Percentiles rank a stretch among this genome's conserved stretches.
These are phyloP conservation scores for Vultur gryphus DNA, from an alignment of 2,797 vertebrate genomes.

Conservation along the genomic window DNA sequence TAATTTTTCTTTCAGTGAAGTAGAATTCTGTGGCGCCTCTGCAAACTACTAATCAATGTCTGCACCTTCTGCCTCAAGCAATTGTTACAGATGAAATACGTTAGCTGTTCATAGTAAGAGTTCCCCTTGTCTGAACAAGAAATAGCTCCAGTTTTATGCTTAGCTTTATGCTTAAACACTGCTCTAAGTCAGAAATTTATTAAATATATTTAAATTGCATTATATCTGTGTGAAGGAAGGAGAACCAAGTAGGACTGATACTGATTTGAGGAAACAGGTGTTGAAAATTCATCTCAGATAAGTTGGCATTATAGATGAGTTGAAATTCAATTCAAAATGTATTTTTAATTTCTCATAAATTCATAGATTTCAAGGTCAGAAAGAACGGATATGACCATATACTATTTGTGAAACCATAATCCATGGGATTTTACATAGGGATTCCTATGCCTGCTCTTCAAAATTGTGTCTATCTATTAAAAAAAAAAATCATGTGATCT, in stretches of 20 bases:
- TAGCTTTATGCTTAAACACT: slow-evolving; percentile 33
- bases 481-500: not conserved
- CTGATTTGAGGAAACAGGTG: not conserved
- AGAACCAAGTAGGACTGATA: not conserved
- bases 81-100: slow-evolving; percentile 1
- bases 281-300: not conserved
- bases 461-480: not conserved
- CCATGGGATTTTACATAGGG: not conserved
- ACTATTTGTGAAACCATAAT: not conserved
- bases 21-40: slow-evolving; percentile 39
- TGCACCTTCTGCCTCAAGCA: slow-evolving; percentile 39
- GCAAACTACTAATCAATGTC: slow-evolving; percentile 55
- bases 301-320: not conserved
- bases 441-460: not conserved
- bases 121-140: slow-evolving; percentile 35
- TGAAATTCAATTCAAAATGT: not conserved
- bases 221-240: not conserved
- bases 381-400: not conserved
- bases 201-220: not conserved
- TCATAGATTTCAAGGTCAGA: not conserved
- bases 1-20: slow-evolving; percentile 6
- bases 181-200: not conserved
- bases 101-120: slow-evolving; percentile 20
- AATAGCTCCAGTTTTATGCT: slow-evolving; percentile 18
- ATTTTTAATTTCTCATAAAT: not conserved